phyloP scores from a whole-genome alignment of 2,888 invertebrate genomes.

The Rhyacophila evoluta region DNA sequence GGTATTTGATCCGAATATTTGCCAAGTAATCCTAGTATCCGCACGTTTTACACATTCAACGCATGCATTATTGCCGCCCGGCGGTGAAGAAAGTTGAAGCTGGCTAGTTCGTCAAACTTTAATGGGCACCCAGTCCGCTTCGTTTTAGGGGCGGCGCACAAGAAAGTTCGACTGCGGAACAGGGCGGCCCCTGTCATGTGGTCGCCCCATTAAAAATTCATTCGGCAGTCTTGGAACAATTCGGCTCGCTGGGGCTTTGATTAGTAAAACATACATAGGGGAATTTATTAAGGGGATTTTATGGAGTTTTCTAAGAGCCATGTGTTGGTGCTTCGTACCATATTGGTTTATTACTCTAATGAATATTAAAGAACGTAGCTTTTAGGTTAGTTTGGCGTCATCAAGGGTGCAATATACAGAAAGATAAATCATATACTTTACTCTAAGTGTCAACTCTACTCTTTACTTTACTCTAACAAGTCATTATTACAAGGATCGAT shows the following conservation, averaged over 20 bases:
- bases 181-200: constrained; percentile 1
- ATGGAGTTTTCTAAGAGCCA: background rate
- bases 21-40: no score
- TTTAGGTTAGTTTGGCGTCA: no score
- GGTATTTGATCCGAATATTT: no score
- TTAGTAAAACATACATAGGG: constrained; percentile 15
- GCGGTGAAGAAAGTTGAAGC: background rate
- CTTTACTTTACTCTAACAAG: no score
- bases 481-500: no score
- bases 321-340: background rate
- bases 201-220: constrained; percentile 35
- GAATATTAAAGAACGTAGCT: no score
- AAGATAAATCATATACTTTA: no score
- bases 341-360: no score
- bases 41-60: background rate
- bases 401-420: no score
- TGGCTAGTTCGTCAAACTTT: constrained; percentile 26
- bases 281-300: background rate
- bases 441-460: no score
- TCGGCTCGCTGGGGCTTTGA: constrained; percentile 31
- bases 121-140: constrained; percentile 13
- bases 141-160: constrained; percentile 2
- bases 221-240: constrained; percentile 31
- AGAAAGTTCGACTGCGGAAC: background rate
- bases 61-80: background rate